Evolutionary conservation across 2,113 vertebrate genomes (phyloP), one percentile per base, ranked within the genome.

Genomic region (Gadus macrocephalus): DNA sequence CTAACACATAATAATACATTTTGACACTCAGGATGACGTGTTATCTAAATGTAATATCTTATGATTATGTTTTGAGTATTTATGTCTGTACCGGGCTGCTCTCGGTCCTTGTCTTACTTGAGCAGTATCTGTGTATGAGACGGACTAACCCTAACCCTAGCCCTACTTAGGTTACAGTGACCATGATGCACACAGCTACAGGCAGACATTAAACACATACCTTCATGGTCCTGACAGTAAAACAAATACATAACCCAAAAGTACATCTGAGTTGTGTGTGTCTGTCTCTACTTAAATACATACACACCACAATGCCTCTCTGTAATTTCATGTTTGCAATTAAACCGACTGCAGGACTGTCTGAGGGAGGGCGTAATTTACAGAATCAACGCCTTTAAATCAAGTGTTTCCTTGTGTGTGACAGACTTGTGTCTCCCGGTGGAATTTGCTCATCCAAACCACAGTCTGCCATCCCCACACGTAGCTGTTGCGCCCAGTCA

Each of bases 291-390:
- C 74, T 79, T 86, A 87, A 91, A 87, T 86, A 88, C 86, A 89
- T 81, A 80, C 72, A 73, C 70, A 55, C 84, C 85, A 77, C 77
- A 81, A 64, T 85, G 86, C 84, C 88, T 85, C 75, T 82, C 90
- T 89, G 85, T 92, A 89, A 91, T 92, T 92, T 90, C 78, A 86
- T 87, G 87, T 80, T 88, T 66, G 88, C 89, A 91, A 91, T 92
- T 92, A 90, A 92, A 91, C 88, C 91, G 87, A 79, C 78, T 80
- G 72, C 81, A 82, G 81, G 62, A 77, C 81, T 78, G 87, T 87
- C 86, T 89, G 80, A 72, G 70, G 31, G 76, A 87, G 82, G 27
- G 69, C 75, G 75, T 81, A 87, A 90, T 92, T 90, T 87, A 87
- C 89, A 74, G 87, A 88, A 86, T 89, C 87, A 85, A 89, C 83